A percentile compares a stretch with the other conserved stretches of the same genome.
These are phyloP conservation scores for Andinoacara biseriatus DNA, from an alignment of 2,113 vertebrate genomes.

Conservation along the genomic window DNA sequence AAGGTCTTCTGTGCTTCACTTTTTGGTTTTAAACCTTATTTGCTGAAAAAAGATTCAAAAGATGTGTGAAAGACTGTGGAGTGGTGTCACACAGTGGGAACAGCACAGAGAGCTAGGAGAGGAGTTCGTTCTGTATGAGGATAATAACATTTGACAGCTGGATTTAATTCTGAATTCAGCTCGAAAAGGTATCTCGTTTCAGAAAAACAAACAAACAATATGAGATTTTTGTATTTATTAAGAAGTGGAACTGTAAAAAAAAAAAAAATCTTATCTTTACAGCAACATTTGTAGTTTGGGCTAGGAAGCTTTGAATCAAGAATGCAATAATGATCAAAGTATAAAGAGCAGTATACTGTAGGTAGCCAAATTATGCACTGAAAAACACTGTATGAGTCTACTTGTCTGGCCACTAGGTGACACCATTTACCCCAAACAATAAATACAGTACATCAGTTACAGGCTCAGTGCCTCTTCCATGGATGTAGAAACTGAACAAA, in stretches of 20 bases:
- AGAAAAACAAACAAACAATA: too few relatives aligned
- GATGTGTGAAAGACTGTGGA: neutral
- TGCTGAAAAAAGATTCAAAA: neutral
- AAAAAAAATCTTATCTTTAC: too few relatives aligned
- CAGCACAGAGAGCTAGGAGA: neutral
- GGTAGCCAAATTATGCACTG: neutral
- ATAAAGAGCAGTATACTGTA: neutral
- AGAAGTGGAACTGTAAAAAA: too few relatives aligned
- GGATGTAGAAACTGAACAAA: neutral
- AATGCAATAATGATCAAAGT: too few relatives aligned
- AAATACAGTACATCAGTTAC: neutral
- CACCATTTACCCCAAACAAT: constrained; percentile 12
- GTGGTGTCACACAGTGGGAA: neutral
- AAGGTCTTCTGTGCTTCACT: too few relatives aligned
- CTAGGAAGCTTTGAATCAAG: too few relatives aligned
- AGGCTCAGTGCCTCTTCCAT: neutral
- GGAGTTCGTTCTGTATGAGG: neutral
- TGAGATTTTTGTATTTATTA: too few relatives aligned
- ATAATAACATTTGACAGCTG: neutral
- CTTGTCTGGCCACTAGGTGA: constrained; percentile 15
- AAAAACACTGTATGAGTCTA: neutral
- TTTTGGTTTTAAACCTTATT: neutral
- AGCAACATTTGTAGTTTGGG: too few relatives aligned
- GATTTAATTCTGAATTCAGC: neutral
- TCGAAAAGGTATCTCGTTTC: too few relatives aligned